Base-by-base conservation (phyloP, 2,113 vertebrate genomes). In the Vidua chalybeata region DNA sequence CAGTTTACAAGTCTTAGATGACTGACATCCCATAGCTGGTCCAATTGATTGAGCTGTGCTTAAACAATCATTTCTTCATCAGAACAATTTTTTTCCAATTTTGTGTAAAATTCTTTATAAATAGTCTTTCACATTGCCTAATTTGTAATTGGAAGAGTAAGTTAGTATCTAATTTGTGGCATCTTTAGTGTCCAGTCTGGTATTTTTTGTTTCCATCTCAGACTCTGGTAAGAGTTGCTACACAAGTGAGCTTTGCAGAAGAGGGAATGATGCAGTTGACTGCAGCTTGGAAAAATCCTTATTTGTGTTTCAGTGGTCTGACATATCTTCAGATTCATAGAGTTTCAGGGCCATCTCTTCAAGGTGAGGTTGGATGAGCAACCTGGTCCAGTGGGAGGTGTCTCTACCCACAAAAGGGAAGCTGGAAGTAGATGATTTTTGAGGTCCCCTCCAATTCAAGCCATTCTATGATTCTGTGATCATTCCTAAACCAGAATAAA, bases 1-100 rank as follows among this genome's bases (percentile, higher is more conserved):
- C 26, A 62, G 31, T 51, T 41, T 56, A 24, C 0, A 0, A 62
- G 7, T 46, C 41, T 52, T 58, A 61, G 31, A 8, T 41, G 72
- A 15, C 13, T 92, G 76, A 39, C 27, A 35, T 64, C 56, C 43
- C 43, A 7, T 37, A 64, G 33, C 7, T 72, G 67, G 17, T 61
- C 33, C 0, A 2, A 30, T 63, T 43, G 37, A 22, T 45, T 26
- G 24, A 56, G 37, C 58, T 80, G 19, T 5, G 2, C 35, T 76
- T 64, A 39, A 55, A 51, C 26, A 55, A n/a, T 35, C 2, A 28
- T 56, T 27, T 86, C 15, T 8, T 83, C 3, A 5, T 52, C 45
- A 41, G 27, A 75, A 68, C 15, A 0, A 5, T 28, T 23, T 82
- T 23, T 82, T 55, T 41, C 7, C 41, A 35, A 28, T 56, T 73